phyloP scores from a whole-genome alignment of 2,113 vertebrate species.

The Herpetotheres cachinnans region DNA sequence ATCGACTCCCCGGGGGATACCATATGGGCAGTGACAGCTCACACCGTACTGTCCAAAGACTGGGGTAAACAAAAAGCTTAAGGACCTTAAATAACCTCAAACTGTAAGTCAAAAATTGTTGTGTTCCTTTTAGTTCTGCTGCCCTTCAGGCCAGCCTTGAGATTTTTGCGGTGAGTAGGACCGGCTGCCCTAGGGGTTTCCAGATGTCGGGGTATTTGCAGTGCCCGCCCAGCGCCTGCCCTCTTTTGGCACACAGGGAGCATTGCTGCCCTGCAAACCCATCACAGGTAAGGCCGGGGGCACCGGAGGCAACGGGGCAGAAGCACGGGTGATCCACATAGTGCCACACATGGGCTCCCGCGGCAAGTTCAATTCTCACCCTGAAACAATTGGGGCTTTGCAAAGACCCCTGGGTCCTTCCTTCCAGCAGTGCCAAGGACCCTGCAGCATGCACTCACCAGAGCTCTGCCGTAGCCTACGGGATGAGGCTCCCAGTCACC shows the following conservation, averaged over 20 bases:
- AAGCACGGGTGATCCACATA: rapidly evolving
- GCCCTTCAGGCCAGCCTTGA: not conserved
- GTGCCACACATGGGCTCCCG: rapidly evolving
- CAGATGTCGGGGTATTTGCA: not conserved
- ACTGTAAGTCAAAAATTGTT: not conserved
- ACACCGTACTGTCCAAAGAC: not conserved
- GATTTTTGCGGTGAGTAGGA: not conserved
- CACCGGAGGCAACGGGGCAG: not conserved
- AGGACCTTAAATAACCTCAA: not conserved
- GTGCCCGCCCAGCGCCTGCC: not conserved
- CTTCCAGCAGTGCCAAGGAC: not conserved
- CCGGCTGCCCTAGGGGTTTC: not conserved
- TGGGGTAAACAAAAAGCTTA: no score
- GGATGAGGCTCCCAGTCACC: rapidly evolving
- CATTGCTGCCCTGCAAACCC: not conserved
- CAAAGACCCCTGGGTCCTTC: not conserved
- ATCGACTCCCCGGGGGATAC: not conserved
- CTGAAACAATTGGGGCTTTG: not conserved
- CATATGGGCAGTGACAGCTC: not conserved
- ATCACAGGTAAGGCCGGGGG: no score
- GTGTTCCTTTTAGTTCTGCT: not conserved
- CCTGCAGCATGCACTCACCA: not conserved
- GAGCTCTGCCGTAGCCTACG: not conserved
- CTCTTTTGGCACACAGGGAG: not conserved
- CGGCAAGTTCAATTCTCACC: not conserved